A percentile compares a stretch with the other conserved stretches of the same genome.
Conservation (phyloP, 2,888 invertebrate species). For the Hypolimnas misippus region DNA sequence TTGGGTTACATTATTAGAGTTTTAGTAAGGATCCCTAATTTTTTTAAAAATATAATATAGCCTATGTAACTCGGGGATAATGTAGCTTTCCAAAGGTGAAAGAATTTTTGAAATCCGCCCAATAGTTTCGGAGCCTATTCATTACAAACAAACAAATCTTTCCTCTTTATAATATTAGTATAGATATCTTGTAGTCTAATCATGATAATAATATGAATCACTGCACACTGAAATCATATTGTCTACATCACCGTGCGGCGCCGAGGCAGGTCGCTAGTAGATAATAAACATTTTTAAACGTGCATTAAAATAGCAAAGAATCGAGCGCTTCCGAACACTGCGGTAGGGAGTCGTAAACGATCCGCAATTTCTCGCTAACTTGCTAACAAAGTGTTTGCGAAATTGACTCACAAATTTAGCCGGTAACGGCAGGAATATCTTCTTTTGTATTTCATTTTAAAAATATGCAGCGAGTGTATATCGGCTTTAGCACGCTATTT, state of each 20-base stretch:
- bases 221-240: no score
- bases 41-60: neutral
- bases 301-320: neutral
- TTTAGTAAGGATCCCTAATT: no score
- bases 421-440: slow-evolving; percentile 9
- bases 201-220: no score
- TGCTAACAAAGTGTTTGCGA: slow-evolving; percentile 14
- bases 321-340: neutral
- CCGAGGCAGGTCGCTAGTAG: no score
- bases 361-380: slow-evolving; percentile 10
- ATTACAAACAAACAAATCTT: neutral
- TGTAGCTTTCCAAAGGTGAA: neutral
- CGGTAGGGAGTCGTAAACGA: neutral
- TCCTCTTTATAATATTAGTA: neutral
- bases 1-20: no score
- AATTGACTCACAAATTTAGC: slow-evolving; percentile 18
- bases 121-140: neutral
- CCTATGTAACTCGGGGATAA: neutral
- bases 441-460: slow-evolving; percentile 20
- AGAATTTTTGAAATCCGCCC: neutral
- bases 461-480: slow-evolving; percentile 10
- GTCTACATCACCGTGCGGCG: no score
- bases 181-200: no score
- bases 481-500: neutral
- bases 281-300: neutral